phyloP scores from a whole-genome alignment of 2,113 vertebrate genomes.

The Pleuronectes platessa region DNA sequence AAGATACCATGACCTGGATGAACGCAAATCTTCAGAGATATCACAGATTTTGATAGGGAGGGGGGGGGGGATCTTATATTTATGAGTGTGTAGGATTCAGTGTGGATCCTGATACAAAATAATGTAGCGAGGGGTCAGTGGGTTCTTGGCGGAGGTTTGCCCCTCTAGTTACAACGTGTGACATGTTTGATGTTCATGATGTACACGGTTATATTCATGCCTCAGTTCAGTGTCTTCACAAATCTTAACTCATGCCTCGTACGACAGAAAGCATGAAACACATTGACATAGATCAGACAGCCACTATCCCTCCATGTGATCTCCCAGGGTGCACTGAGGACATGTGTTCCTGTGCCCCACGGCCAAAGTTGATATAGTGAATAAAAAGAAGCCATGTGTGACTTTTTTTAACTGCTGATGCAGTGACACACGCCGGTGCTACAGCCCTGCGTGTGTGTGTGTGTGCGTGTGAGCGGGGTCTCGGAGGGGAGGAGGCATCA shows the following conservation, averaged over 20 bases:
- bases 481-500: conserved; percentile 65
- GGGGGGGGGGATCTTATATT: too few relatives aligned
- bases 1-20: not conserved
- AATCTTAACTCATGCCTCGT: too few relatives aligned
- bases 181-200: not conserved
- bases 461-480: conserved; percentile 28
- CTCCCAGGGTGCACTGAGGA: conserved; percentile 11
- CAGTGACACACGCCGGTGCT: conserved; percentile 2
- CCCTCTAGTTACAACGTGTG: not conserved
- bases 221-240: not conserved
- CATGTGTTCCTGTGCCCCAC: not conserved
- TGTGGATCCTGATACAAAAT: not conserved
- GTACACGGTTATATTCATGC: not conserved
- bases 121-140: too few relatives aligned
- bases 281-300: not conserved
- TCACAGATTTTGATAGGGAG: too few relatives aligned
- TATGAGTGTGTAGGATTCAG: not conserved
- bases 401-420: not conserved
- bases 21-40: too few relatives aligned
- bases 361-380: conserved; percentile 39
- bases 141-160: too few relatives aligned
- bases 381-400: conserved; percentile 25
- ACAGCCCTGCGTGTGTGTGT: not conserved
- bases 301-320: not conserved
- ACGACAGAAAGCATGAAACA: not conserved